Conservation (phyloP, 2,113 vertebrate genomes). For the Naja naja region DNA sequence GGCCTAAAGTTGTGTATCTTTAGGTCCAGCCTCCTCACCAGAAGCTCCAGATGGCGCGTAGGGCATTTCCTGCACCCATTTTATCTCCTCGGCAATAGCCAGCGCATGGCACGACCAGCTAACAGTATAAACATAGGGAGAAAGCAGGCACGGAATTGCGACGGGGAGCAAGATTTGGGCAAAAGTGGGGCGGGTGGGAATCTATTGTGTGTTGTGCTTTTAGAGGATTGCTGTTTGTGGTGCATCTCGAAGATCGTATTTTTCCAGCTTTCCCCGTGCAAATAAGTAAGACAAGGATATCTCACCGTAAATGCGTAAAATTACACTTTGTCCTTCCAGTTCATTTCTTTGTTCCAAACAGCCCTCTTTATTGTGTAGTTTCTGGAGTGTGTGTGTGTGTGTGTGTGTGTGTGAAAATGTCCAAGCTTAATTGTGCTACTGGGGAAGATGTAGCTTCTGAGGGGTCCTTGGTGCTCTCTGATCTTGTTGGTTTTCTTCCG, state of each 20-base stretch:
- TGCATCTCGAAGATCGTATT: background rate
- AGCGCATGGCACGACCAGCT: background rate
- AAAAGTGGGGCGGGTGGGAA: fast-evolving
- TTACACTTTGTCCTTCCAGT: no score
- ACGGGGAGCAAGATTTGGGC: background rate
- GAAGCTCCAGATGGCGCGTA: background rate
- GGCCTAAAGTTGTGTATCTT: background rate
- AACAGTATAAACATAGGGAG: background rate
- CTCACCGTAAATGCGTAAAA: background rate
- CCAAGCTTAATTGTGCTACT: background rate
- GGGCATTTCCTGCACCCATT: background rate
- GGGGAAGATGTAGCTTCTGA: background rate
- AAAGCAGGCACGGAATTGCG: background rate
- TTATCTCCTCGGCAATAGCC: background rate
- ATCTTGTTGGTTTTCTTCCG: background rate
- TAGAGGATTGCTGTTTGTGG: background rate
- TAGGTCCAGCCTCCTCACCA: background rate
- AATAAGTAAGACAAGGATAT: background rate
- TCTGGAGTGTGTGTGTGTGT: background rate
- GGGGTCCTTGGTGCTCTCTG: background rate
- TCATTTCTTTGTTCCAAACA: background rate
- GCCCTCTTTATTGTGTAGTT: background rate
- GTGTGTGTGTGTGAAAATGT: no score
- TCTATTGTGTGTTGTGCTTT: background rate
- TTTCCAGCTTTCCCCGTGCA: background rate